These are phyloP conservation scores for Schrankia costaestrigalis DNA, from an alignment of 2,888 invertebrate species.

Conservation along the genomic window DNA sequence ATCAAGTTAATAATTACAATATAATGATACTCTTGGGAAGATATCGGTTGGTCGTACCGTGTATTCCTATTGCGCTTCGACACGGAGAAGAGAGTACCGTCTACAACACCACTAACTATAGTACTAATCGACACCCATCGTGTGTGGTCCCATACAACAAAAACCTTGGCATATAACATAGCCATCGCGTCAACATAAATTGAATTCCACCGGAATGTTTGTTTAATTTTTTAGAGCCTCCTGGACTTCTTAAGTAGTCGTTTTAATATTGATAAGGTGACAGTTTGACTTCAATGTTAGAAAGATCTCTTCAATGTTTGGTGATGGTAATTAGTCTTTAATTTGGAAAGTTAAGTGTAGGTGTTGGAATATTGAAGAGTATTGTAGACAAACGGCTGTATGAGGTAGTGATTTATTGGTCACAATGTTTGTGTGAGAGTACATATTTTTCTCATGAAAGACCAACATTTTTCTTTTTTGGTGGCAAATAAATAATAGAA, in stretches of 20 bases:
- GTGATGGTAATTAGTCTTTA: conserved; percentile 27
- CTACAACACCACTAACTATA: conserved; percentile 8
- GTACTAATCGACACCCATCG: conserved; percentile 44
- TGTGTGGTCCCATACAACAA: conserved; percentile 52
- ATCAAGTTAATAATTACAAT: too few species aligned
- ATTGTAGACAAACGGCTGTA: too few species aligned
- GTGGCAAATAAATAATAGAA: too few species aligned
- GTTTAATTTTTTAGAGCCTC: conserved; percentile 43
- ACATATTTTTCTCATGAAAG: too few species aligned
- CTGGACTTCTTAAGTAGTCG: conserved; percentile 56
- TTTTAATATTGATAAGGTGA: conserved; percentile 42
- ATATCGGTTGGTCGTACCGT: too few species aligned
- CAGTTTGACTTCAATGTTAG: conserved; percentile 39
- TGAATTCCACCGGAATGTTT: conserved; percentile 52
- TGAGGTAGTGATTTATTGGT: too few species aligned
- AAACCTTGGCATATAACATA: conserved; percentile 39
- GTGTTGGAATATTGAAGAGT: not conserved
- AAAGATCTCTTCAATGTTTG: conserved; percentile 21
- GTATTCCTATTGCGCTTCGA: too few species aligned
- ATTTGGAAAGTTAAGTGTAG: conserved; percentile 10
- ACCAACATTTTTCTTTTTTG: too few species aligned
- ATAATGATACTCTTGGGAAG: too few species aligned
- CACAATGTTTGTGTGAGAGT: too few species aligned
- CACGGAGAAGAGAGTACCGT: too few species aligned
- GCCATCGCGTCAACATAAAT: conserved; percentile 57